Percentiles rank a stretch among this genome's conserved stretches.
Conservation (phyloP, 2,888 invertebrate genomes). For the Prenolepis imparis region DNA sequence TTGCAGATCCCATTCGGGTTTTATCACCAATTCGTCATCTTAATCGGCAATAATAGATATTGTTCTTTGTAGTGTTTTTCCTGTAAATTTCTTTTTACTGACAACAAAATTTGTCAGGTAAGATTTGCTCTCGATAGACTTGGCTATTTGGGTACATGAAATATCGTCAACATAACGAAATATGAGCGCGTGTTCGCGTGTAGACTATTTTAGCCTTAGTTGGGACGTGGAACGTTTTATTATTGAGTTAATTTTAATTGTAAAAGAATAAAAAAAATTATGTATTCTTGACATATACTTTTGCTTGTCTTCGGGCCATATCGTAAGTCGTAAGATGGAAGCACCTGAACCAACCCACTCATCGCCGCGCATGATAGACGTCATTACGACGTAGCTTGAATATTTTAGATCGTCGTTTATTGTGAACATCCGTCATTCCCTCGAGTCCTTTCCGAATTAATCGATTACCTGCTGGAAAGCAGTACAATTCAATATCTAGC, state of each 20-base stretch:
- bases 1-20: too few relatives aligned
- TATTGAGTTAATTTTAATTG: constrained; percentile 71
- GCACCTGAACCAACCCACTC: constrained; percentile 21
- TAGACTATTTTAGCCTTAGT: constrained; percentile 68
- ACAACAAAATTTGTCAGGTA: too few relatives aligned
- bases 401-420: constrained; percentile 48
- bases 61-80: too few relatives aligned
- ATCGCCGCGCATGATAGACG: constrained; percentile 8
- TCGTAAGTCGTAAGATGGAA: constrained; percentile 43
- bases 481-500: constrained; percentile 8
- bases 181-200: constrained; percentile 61
- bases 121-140: too few relatives aligned
- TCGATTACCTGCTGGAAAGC: constrained; percentile 23
- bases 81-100: too few relatives aligned
- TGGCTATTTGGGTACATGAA: not conserved
- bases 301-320: not conserved
- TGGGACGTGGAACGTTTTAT: constrained; percentile 65
- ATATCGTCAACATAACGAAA: constrained; percentile 51
- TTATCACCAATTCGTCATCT: too few relatives aligned
- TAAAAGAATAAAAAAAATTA: constrained; percentile 72
- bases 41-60: too few relatives aligned
- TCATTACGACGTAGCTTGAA: constrained; percentile 42
- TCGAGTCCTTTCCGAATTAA: constrained; percentile 14
- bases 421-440: not conserved
- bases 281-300: constrained; percentile 64